phyloP scores from a whole-genome alignment of 2,888 invertebrate species.

The Rhagonycha lutea region DNA sequence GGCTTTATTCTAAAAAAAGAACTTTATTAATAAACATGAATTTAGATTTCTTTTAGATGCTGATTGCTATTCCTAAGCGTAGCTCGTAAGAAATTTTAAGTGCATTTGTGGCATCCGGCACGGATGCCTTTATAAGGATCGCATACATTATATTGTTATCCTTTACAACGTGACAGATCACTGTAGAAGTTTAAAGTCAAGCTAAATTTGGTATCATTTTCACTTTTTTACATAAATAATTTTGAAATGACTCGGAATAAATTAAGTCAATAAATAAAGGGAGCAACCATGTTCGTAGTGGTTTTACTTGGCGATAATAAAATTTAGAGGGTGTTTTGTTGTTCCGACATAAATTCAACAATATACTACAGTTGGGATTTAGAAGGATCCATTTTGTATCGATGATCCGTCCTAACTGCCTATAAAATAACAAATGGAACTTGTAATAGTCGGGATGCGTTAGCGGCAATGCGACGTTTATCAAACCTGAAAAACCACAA shows the following conservation, averaged over 20 bases:
- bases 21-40: slow-evolving; percentile 1
- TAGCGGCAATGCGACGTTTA: not conserved
- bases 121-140: slow-evolving; percentile 11
- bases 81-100: not conserved
- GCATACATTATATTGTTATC: slow-evolving; percentile 6
- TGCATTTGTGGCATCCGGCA: slow-evolving; percentile 9
- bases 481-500: not conserved
- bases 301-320: not conserved
- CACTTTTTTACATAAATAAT: not conserved
- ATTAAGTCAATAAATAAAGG: not conserved
- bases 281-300: not conserved
- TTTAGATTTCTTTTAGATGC: not conserved
- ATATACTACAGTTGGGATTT: not conserved
- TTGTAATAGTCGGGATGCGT: not conserved
- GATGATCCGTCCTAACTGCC: not conserved
- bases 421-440: not conserved
- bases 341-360: not conserved
- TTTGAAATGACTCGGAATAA: not conserved
- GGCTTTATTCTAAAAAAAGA: not conserved
- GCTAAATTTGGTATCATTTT: not conserved
- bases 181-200: not conserved
- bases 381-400: not conserved
- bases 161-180: slow-evolving; percentile 7
- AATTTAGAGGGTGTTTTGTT: not conserved
- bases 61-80: not conserved